Conservation (phyloP, 2,113 vertebrate genomes). For the Tonatia bakeri region DNA sequence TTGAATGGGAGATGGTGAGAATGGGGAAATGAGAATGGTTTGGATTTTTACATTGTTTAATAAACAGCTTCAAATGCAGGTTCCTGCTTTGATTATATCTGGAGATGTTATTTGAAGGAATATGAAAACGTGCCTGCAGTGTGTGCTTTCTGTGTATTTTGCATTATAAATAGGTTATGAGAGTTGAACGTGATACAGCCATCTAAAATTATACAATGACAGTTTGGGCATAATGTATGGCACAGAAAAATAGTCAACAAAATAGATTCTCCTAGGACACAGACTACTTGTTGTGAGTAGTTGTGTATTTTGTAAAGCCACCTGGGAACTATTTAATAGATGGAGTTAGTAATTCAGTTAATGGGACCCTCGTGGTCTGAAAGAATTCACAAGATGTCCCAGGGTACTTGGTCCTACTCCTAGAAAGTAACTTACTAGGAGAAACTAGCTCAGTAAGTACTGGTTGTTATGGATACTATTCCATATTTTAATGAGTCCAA, state of each 20-base stretch:
- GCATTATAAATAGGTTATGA: background rate
- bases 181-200: background rate
- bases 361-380: background rate
- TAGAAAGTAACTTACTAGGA: background rate
- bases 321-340: background rate
- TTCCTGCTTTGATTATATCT: background rate
- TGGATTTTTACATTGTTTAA: background rate
- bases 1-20: background rate
- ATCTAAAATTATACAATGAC: background rate
- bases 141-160: background rate
- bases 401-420: background rate
- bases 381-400: background rate
- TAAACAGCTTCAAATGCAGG: background rate
- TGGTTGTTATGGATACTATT: background rate
- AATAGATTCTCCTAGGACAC: background rate
- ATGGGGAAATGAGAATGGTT: background rate
- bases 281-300: background rate
- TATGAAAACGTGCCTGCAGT: background rate
- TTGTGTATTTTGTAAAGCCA: slow-evolving; percentile 10
- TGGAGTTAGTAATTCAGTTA: slow-evolving; percentile 19
- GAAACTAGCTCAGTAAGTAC: background rate
- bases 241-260: background rate
- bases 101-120: background rate
- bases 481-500: background rate
- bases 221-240: background rate